These are phyloP conservation scores for Pseudorectes ferrugineus DNA, from an alignment of 2,113 vertebrate species.

Conservation along the genomic window DNA sequence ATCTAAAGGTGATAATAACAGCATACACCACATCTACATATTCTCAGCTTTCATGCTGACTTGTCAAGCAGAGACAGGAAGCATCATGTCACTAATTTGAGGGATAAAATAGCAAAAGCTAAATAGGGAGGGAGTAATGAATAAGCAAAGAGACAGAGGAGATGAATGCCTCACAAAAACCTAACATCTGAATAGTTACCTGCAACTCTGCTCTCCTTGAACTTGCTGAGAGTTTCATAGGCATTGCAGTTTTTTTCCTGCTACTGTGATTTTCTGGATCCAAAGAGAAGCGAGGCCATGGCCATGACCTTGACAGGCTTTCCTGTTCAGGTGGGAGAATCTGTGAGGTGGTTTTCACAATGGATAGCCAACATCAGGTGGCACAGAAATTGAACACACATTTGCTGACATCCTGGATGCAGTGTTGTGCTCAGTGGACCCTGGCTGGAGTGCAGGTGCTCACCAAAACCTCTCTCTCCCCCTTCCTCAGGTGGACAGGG, in stretches of 20 bases:
- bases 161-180: neutral
- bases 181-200: neutral
- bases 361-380: neutral
- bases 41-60: neutral
- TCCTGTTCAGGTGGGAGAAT: neutral
- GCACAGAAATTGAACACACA: neutral
- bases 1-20: neutral
- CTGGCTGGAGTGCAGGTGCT: no score
- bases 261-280: neutral
- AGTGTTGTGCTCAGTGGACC: neutral
- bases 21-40: neutral
- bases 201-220: neutral
- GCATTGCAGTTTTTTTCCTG: neutral
- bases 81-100: neutral
- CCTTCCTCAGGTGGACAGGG: neutral
- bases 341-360: neutral
- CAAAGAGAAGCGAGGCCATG: neutral
- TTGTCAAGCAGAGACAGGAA: neutral
- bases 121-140: neutral
- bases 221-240: neutral
- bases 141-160: neutral
- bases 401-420: neutral
- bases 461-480: neutral
- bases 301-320: neutral
- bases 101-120: neutral